These are phyloP conservation scores for Harmothoe impar DNA, from an alignment of 2,888 invertebrate genomes.

Conservation along the genomic window DNA sequence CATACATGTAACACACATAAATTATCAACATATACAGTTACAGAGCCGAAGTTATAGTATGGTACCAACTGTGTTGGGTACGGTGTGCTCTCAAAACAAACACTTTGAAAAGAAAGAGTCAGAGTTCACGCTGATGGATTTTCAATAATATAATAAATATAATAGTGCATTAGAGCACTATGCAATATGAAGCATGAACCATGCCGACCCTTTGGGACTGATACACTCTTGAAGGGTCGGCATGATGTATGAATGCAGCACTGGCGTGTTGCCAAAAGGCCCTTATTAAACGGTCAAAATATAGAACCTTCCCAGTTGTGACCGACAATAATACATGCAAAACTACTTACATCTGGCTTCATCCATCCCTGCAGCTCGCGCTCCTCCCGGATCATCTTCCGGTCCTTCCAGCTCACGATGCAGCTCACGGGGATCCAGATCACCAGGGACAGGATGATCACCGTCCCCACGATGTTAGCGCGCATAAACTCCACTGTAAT, in stretches of 20 bases:
- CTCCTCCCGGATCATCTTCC: slow-evolving; percentile 69
- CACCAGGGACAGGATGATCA: slow-evolving; percentile 94
- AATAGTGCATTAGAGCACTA: not conserved
- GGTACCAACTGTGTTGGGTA: not conserved
- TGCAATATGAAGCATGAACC: too few species aligned
- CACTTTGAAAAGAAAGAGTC: not conserved
- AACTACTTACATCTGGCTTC: slow-evolving; percentile 72
- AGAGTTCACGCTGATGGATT: too few species aligned
- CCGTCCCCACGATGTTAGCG: slow-evolving; percentile 89
- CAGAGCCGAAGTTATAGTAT: not conserved
- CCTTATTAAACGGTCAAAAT: too few species aligned
- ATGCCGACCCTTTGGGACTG: too few species aligned
- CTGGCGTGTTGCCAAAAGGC: too few species aligned
- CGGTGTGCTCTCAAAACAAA: not conserved
- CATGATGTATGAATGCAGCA: too few species aligned
- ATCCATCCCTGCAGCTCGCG: slow-evolving; percentile 70
- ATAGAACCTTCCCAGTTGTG: too few species aligned
- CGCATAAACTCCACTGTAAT: slow-evolving; percentile 82
- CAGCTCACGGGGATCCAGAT: slow-evolving; percentile 98
- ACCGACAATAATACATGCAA: too few species aligned
- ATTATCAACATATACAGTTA: not conserved
- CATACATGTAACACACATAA: not conserved
- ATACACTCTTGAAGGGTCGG: too few species aligned
- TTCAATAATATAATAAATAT: not conserved
- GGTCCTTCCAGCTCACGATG: slow-evolving; percentile 85